phyloP scores from a whole-genome alignment of 2,888 invertebrate genomes.

The Cephus sareptanus region DNA sequence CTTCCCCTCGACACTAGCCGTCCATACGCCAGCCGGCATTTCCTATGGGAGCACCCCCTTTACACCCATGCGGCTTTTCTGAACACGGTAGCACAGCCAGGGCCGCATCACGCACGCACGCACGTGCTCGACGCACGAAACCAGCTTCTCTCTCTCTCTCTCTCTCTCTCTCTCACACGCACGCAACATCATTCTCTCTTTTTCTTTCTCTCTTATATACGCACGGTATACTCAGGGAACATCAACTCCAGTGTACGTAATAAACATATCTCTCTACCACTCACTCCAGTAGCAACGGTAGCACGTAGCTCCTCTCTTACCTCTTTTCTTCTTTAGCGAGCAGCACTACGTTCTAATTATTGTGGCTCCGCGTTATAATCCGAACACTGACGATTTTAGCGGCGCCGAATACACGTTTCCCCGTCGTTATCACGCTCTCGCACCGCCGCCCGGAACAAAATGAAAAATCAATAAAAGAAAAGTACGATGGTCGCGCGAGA shows the following conservation, averaged over 20 bases:
- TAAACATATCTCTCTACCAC: background rate
- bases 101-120: background rate
- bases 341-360: background rate
- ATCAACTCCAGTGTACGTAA: too few species aligned
- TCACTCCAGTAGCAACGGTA: slow-evolving; percentile 21
- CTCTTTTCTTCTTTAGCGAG: slow-evolving; percentile 11
- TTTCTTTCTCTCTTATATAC: too few species aligned
- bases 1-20: background rate
- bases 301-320: slow-evolving; percentile 15
- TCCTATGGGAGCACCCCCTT: background rate
- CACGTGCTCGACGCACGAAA: background rate
- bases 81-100: background rate
- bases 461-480: slow-evolving; percentile 58
- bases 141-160: slow-evolving; percentile 23
- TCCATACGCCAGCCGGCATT: background rate
- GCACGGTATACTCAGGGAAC: too few species aligned
- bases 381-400: too few species aligned
- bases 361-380: slow-evolving; percentile 8
- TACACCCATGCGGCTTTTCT: background rate
- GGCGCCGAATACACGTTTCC: too few species aligned
- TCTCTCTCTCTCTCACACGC: too few species aligned
- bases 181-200: too few species aligned
- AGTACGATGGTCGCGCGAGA: slow-evolving; percentile 50
- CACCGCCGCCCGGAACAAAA: slow-evolving; percentile 57
- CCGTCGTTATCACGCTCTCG: slow-evolving; percentile 35